Base-by-base conservation (phyloP, 2,113 vertebrate species). In the Holacanthus passer region DNA sequence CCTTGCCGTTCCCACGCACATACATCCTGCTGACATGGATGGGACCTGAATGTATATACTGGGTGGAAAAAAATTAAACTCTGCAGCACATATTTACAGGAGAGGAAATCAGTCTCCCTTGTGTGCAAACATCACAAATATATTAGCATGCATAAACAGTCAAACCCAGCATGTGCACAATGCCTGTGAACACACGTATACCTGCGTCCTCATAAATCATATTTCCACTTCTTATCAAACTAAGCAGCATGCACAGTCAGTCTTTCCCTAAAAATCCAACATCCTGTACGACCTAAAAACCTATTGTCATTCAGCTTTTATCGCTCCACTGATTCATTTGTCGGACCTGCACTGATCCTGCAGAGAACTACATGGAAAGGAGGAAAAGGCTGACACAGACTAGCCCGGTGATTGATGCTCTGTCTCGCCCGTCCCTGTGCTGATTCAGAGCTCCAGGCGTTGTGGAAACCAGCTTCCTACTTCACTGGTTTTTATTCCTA, bases 331-430 rank as follows among this genome's bases (percentile, higher is more conserved):
- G 58, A 69, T 84, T 90, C 70, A 90, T 91, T 88, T 87, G 82
- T 73, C 75, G 73, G 65, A 85, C 73, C 79, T 71, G 84, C 66
- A 48, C 71, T 70, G 75, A 86, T 91, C 71, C 62, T 56, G 70
- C 76, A 79, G 74, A 85, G 80, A 76, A 77, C 56, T 68, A 64
- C 77, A 83, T 31, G 62, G 72, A 75, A 12, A 41, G 39, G 11
- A 75, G 74, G 78, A 70, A 88, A 85, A 79, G 75, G 80, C 89
- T 91, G 91, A 90, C 88, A 77, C 64, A 76, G 83, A 74, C 73
- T 32, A 19, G 55, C 39, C 1, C 39, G 20, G 59, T 91, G 93
- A 91, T 88, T 90, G 91, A 91, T 92, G 87, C 74, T 39, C 87
- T 75, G 85, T 82, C 77, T 83, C 9, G n/a, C 68, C 66, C 56